phyloP scores from a whole-genome alignment of 2,888 invertebrate genomes.

The Drymonia ruficornis region DNA sequence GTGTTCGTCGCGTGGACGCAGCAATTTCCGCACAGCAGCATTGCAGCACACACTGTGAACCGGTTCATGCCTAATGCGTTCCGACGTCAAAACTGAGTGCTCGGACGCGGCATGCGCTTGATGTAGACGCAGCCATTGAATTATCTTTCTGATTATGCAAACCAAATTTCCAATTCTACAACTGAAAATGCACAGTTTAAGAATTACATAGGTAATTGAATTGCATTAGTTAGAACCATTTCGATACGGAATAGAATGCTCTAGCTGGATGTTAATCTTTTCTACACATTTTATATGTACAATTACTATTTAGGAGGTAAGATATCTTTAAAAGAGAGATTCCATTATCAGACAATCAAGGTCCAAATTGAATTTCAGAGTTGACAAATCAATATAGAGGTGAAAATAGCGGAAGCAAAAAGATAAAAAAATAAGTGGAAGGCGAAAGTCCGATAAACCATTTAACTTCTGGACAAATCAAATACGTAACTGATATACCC shows the following conservation, averaged over 20 bases:
- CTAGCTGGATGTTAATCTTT: constrained; percentile 16
- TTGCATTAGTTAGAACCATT: constrained; percentile 16
- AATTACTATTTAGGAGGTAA: constrained; percentile 18
- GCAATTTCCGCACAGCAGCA: no score
- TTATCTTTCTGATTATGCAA: no score
- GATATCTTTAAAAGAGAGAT: constrained; percentile 25
- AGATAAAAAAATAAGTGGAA: constrained; percentile 25
- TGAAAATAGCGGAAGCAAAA: constrained; percentile 40
- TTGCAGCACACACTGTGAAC: no score
- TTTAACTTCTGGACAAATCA: constrained; percentile 40
- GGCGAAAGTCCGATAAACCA: constrained; percentile 45
- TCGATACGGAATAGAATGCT: constrained; percentile 9
- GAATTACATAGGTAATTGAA: constrained; percentile 16
- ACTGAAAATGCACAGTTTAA: not conserved
- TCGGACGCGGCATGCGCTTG: no score
- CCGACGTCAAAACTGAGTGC: no score
- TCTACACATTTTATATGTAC: constrained; percentile 13
- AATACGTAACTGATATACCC: constrained; percentile 20
- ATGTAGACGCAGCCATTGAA: no score
- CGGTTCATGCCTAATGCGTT: no score
- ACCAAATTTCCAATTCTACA: no score
- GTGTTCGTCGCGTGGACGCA: no score
- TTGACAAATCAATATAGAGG: constrained; percentile 46
- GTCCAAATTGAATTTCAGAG: constrained; percentile 41
- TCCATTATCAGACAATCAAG: constrained; percentile 41